Conservation (phyloP, 1,140 invertebrate species). For the fruit fly (Drosophila melanogaster) region DNA sequence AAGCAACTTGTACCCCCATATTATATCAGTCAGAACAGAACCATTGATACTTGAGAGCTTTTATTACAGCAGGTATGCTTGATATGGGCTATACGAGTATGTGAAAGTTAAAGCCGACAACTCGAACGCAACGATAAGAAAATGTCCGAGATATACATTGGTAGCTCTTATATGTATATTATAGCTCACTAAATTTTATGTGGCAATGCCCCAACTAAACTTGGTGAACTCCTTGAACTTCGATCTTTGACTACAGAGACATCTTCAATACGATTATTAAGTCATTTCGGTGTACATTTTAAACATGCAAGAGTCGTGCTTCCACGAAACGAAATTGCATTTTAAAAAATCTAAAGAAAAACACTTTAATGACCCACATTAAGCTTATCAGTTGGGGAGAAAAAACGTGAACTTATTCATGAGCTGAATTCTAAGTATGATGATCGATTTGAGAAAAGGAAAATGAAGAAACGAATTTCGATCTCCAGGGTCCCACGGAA, state of each 20-base stretch:
- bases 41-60: constrained; percentile 49
- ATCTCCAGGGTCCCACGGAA: constrained; percentile 17
- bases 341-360: constrained; percentile 43
- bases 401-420: constrained; percentile 65
- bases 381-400: constrained; percentile 54
- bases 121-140: constrained; percentile 28
- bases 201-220: constrained; percentile 18
- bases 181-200: neutral
- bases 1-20: neutral
- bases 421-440: constrained; percentile 47
- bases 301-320: constrained; percentile 3
- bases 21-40: constrained; percentile 22
- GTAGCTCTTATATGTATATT: neutral
- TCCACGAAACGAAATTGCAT: constrained; percentile 55
- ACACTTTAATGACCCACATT: constrained; percentile 71
- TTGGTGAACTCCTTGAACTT: constrained; percentile 1
- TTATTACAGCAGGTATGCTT: constrained; percentile 40
- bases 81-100: constrained; percentile 21
- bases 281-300: constrained; percentile 18
- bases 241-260: constrained; percentile 21
- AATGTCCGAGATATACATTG: constrained; percentile 17
- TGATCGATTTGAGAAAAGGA: constrained; percentile 26
- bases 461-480: constrained; percentile 11
- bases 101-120: constrained; percentile 38
- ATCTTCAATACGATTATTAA: constrained; percentile 29